Evolutionary conservation across 1,140 invertebrate species (phyloP).

Genomic region (Apis laboriosa): DNA sequence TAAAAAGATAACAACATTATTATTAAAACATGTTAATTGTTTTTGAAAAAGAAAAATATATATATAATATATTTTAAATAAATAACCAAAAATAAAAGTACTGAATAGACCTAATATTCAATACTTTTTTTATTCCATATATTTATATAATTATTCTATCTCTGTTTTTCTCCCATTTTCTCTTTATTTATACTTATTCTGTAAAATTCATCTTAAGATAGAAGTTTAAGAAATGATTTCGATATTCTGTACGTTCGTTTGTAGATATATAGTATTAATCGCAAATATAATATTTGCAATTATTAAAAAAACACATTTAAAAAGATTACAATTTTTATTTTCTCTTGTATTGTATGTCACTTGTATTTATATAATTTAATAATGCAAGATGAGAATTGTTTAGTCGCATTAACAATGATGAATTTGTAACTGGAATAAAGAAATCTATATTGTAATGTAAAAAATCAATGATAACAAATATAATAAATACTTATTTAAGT

Average conservation of each 20-base stretch:
- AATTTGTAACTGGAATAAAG: constrained; percentile 7
- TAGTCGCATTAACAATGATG: not conserved
- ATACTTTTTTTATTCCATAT: too few species aligned
- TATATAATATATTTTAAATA: too few species aligned
- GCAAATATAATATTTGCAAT: constrained; percentile 44
- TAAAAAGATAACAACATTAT: not conserved
- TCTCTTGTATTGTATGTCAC: too few species aligned
- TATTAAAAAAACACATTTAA: constrained; percentile 36
- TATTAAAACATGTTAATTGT: too few species aligned
- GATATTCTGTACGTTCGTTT: constrained; percentile 22
- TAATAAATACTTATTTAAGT: constrained; percentile 39
- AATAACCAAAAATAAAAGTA: too few species aligned
- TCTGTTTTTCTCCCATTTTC: too few species aligned
- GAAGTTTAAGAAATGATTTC: not conserved
- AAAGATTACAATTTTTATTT: constrained; percentile 21
- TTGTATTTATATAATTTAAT: constrained; percentile 15
- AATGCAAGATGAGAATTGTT: not conserved
- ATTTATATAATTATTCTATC: too few species aligned
- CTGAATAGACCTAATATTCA: too few species aligned
- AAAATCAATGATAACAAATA: not conserved
- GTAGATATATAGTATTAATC: constrained; percentile 59
- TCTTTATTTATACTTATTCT: too few species aligned
- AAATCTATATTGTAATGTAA: not conserved
- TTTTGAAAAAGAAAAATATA: too few species aligned
- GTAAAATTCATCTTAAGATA: too few species aligned